Evolutionary conservation across 2,888 invertebrate species (phyloP), one percentile per base, ranked within the genome.

Genomic region (Calameuta idolon): DNA sequence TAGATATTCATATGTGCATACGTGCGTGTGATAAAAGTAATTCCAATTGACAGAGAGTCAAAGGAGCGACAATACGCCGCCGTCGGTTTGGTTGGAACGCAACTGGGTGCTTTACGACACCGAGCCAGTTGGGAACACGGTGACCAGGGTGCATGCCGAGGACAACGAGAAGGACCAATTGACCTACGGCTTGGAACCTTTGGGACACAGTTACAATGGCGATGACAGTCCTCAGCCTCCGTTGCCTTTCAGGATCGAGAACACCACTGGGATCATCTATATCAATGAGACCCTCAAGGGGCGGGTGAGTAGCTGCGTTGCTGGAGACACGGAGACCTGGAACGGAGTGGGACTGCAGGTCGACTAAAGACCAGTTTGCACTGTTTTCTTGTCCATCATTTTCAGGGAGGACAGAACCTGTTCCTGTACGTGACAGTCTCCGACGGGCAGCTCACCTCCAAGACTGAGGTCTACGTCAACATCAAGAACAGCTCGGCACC

Each of bases 231-330:
- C 87, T 12, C 88, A 86, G 76, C 86, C 88, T 55, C 93, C 94
- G 5, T 92, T 95, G 34, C 97, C 97, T 1, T 97, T 97, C 89
- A 92, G 93, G 73, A 97, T 98, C 81, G 94, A 97, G 90, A 94
- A 94, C 69, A 92, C 92, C 4, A 95, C 95, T 0, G 97, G 97
- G 40, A 94, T 94, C 9, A 96, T 97, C 76, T 95, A 94, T 85
- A 94, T 97, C 75, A 97, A 97, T 87, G 95, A 97, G 87, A 95
- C 96, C 0, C 93, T 97, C 55, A 91, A 92, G 85, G 96, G 96
- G 88, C 94, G 95, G 93, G 97, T 97, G 92, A 94, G 94, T 40
- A 40, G 5, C 40, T 1, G 15, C 5, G 4, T 5, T 15, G 15
- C 40, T 15, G 40, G 40, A 4, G 15, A 40, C 40, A 15, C 40